Conservation (phyloP, 2,888 invertebrate species). For the Cephus pulcher region DNA sequence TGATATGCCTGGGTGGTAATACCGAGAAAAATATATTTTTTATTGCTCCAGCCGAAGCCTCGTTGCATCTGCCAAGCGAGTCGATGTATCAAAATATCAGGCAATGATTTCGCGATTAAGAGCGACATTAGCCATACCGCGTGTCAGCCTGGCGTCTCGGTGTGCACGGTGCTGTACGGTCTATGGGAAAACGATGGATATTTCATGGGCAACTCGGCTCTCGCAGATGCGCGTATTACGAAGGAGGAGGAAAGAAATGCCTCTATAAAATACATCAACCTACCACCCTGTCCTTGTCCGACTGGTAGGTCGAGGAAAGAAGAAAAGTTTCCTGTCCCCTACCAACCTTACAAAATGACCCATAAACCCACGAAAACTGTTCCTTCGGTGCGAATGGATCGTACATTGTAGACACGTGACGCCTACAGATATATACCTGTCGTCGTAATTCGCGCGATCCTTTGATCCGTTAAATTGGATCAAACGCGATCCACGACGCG, state of each 20-base stretch:
- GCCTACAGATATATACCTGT: not conserved
- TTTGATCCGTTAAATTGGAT: not conserved
- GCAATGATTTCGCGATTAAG: conserved; percentile 38
- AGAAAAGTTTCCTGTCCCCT: not conserved
- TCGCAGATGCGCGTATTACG: not conserved
- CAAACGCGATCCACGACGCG: not conserved
- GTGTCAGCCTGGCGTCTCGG: not conserved
- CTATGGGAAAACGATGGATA: conserved; percentile 32
- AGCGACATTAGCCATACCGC: conserved; percentile 22
- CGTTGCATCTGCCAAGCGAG: not conserved
- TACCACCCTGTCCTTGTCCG: not conserved
- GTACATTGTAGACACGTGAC: not conserved
- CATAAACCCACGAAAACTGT: not conserved
- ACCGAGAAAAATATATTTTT: not conserved
- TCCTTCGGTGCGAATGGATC: not conserved
- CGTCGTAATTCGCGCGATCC: not conserved
- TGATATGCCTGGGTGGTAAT: not conserved
- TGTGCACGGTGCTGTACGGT: not conserved
- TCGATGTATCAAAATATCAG: not conserved
- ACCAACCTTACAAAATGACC: not conserved
- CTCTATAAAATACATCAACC: not conserved
- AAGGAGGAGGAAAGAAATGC: not conserved
- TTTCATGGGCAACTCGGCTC: conserved; percentile 33
- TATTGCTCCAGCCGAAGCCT: not conserved
- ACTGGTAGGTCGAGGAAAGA: not conserved